These are phyloP conservation scores for Dinoponera quadriceps DNA, from an alignment of 1,140 invertebrate species.

Conservation along the genomic window DNA sequence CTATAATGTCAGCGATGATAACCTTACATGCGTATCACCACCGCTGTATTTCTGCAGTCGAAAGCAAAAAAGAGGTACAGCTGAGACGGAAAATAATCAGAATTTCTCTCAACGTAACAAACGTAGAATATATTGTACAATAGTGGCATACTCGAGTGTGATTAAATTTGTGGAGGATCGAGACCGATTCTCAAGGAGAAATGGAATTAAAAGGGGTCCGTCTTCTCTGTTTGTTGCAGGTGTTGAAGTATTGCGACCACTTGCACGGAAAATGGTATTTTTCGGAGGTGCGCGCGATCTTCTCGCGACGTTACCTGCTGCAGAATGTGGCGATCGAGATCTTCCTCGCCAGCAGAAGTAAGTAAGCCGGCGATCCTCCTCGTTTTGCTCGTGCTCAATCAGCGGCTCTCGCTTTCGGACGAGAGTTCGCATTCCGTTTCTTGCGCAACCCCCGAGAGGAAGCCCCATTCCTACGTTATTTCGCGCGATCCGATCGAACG, in stretches of 20 bases:
- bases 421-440: conserved; percentile 76
- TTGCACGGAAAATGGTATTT: conserved; percentile 99
- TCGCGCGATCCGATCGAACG: conserved; percentile 76
- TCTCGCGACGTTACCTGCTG: conserved; percentile 97
- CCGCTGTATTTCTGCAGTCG: too few relatives aligned
- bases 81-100: too few relatives aligned
- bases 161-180: too few relatives aligned
- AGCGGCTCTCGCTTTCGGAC: conserved; percentile 15
- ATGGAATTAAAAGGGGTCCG: neutral
- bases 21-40: too few relatives aligned
- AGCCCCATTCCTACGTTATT: conserved; percentile 75
- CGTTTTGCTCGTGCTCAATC: conserved; percentile 58
- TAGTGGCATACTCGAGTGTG: too few relatives aligned
- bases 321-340: conserved; percentile 99
- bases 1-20: too few relatives aligned
- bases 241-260: conserved; percentile 98
- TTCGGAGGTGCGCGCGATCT: conserved; percentile 99
- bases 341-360: conserved; percentile 99
- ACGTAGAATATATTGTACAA: too few relatives aligned
- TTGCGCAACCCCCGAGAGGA: conserved; percentile 70
- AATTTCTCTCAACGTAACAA: too few relatives aligned
- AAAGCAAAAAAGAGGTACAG: too few relatives aligned
- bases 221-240: conserved; percentile 87
- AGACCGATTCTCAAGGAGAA: too few relatives aligned
- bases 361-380: conserved; percentile 85